phyloP scores from a whole-genome alignment of 1,140 invertebrate species.

The Nomia melanderi region DNA sequence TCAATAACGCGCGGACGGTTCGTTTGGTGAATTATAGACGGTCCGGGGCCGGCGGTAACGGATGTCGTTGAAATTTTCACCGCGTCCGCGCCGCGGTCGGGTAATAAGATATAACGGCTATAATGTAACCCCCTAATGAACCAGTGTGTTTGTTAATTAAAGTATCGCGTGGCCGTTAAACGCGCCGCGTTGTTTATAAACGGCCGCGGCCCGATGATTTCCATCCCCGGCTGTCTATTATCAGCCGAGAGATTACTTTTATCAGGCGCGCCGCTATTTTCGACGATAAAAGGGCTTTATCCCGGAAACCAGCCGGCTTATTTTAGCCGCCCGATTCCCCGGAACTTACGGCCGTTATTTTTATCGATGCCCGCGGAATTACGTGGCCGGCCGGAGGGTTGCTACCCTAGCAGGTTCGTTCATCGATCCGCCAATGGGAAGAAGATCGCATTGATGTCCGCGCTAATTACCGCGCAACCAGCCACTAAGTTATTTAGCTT shows the following conservation, averaged over 20 bases:
- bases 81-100: not conserved
- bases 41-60: conserved; percentile 7
- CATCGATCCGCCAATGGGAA: conserved; percentile 50
- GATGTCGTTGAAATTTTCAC: conserved; percentile 33
- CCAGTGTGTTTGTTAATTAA: conserved; percentile 40
- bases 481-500: conserved; percentile 57
- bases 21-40: conserved; percentile 41
- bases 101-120: conserved; percentile 44
- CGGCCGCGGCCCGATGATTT: conserved; percentile 7
- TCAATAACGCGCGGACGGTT: not conserved
- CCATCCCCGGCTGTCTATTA: conserved; percentile 8
- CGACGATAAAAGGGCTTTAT: not conserved
- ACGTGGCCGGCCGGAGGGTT: conserved; percentile 14
- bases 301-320: not conserved
- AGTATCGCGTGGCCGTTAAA: not conserved
- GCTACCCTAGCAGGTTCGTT: conserved; percentile 12
- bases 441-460: conserved; percentile 38
- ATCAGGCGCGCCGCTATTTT: not conserved
- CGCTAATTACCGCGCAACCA: conserved; percentile 56
- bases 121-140: conserved; percentile 46
- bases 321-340: too few relatives aligned
- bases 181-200: not conserved
- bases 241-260: not conserved
- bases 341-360: too few relatives aligned
- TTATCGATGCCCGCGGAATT: conserved; percentile 1